Percentiles rank a stretch among this genome's conserved stretches.
phyloP scores from a whole-genome alignment of 2,113 vertebrate genomes.

The Fukomys damarensis region DNA sequence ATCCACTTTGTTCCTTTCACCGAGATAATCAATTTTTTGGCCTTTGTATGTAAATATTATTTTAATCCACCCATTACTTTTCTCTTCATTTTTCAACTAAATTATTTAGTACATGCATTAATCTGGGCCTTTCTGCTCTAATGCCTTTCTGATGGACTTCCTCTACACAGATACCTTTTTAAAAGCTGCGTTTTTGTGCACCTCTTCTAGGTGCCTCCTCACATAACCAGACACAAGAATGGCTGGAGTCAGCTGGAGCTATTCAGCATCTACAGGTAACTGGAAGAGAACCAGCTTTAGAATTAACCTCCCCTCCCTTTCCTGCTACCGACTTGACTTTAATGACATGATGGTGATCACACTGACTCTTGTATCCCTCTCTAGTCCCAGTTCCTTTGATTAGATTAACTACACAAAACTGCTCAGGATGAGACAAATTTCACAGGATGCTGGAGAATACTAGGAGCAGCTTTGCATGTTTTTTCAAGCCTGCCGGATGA shows the following conservation, averaged over 20 bases:
- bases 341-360: too few species aligned
- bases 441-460: rapidly evolving
- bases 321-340: not conserved
- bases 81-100: conserved; percentile 54
- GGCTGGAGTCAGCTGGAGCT: not conserved
- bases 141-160: conserved; percentile 22
- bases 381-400: not conserved
- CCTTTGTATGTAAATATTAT: conserved; percentile 21
- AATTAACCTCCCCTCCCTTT: not conserved
- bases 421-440: not conserved
- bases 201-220: not conserved
- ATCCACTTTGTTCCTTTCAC: not conserved
- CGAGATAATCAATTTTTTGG: not conserved
- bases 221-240: not conserved
- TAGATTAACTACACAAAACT: not conserved
- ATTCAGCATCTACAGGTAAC: not conserved
- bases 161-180: not conserved
- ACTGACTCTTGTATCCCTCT: not conserved
- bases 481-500: not conserved
- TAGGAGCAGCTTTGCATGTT: not conserved
- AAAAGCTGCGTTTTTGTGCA: not conserved
- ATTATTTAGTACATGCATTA: conserved; percentile 55
- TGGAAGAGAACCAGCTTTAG: not conserved
- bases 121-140: not conserved
- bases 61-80: conserved; percentile 28